Evolutionary conservation across 2,113 vertebrate genomes (phyloP), one percentile per base, ranked within the genome.

Genomic region (Erythrocercus mccallii): DNA sequence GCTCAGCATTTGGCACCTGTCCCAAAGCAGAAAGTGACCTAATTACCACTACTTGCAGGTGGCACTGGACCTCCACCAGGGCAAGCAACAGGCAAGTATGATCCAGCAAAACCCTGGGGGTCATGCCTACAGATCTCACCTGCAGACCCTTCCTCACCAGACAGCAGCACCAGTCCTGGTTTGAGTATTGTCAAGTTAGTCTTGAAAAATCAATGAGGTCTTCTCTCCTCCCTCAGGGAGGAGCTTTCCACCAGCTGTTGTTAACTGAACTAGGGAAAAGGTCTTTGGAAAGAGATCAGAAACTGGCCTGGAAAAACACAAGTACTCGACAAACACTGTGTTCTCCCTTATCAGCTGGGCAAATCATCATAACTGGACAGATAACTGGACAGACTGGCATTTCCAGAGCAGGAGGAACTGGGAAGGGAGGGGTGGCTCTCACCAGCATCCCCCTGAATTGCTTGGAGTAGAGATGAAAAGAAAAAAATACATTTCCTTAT

Each of bases 241-340:
- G 95, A 92, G 93, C 61, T 51, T 90, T 81, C 35, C 82, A 58
- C 40, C 90, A 95, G 94, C 90, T 88, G 78, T 37, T 88, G 50
- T 50, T 54, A 40, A 35, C 25, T 8, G 31, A 94, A 81, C 54
- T 76, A 72, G 92, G 88, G 77, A 30, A 92, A 95, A 97, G 81
- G 93, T 81, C 90, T 35, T 77, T 84, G 88, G 93, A 70, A 77
- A 71, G 68, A n/a, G 71, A 51, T 40, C 87, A 81, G 79, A 31
- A 90, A 65, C 54, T 0, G 0, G 54, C 35, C 68, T 54, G 56
- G 83, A 62, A 84, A 69, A 86, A 68, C 30, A 42, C 11, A 8
- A 72, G 35, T 4, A 2, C 28, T 62, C 27, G 17, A 68, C 22
- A 72, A 87, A 71, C 45, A 7, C 3, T 9, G 12, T 30, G 60